These are phyloP conservation scores for Drosophila leontia DNA, from an alignment of 1,140 invertebrate species.

Conservation along the genomic window DNA sequence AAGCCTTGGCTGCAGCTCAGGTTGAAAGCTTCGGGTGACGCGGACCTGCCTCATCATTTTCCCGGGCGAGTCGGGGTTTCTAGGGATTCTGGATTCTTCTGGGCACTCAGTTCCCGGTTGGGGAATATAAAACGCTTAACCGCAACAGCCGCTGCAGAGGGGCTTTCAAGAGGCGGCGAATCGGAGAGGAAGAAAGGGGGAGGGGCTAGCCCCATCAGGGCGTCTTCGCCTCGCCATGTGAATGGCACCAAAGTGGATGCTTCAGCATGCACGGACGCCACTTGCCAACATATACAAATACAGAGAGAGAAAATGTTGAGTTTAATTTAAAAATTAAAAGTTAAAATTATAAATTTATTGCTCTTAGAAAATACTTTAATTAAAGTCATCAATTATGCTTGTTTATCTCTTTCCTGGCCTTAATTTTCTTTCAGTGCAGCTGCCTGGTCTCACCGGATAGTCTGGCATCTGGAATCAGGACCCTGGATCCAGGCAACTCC, in stretches of 20 bases:
- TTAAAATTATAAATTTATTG: background rate
- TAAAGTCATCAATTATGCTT: no score
- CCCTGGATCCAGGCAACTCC: conserved; percentile 31
- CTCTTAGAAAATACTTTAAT: accelerated
- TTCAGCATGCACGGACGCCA: conserved; percentile 81
- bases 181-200: background rate
- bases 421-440: conserved; percentile 11
- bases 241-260: conserved; percentile 80
- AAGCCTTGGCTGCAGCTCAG: conserved; percentile 44
- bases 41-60: conserved; percentile 36
- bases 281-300: conserved; percentile 46
- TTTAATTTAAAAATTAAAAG: no score
- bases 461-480: conserved; percentile 45
- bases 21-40: conserved; percentile 13
- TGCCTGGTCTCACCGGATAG: background rate
- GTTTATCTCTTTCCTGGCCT: background rate
- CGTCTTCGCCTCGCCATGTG: conserved; percentile 56
- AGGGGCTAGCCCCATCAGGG: conserved; percentile 30
- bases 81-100: conserved; percentile 21
- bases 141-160: conserved; percentile 41
- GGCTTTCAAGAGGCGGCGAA: background rate
- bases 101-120: conserved; percentile 27
- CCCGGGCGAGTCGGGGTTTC: background rate
- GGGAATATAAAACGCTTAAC: conserved; percentile 73
- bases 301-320: background rate